Evolutionary conservation across 1,140 invertebrate species (phyloP).

Genomic region (Cydia splendana): DNA sequence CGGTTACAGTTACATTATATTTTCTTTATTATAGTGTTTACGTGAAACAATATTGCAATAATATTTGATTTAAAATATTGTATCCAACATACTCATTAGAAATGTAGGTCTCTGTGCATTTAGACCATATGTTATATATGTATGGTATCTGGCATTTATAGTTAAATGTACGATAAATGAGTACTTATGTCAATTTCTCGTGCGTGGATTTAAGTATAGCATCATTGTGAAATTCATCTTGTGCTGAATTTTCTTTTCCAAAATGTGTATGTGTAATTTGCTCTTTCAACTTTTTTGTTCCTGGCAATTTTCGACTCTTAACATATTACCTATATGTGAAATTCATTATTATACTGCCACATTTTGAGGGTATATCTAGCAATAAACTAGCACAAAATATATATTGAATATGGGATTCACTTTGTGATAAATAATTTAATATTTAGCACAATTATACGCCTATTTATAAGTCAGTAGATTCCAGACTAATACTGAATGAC

Average conservation of each 20-base stretch:
- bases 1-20: neutral
- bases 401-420: neutral
- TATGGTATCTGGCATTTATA: slow-evolving; percentile 14
- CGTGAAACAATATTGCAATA: neutral
- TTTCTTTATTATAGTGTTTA: neutral
- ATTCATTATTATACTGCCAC: neutral
- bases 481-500: slow-evolving; percentile 14
- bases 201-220: neutral
- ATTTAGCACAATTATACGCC: slow-evolving; percentile 3
- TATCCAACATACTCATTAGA: neutral
- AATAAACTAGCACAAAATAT: slow-evolving; percentile 26
- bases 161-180: neutral
- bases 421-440: slow-evolving; percentile 9
- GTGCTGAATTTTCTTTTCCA: neutral
- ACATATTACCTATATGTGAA: neutral
- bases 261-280: neutral
- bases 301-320: neutral
- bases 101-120: neutral
- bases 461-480: slow-evolving; percentile 20
- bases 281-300: neutral
- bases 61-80: neutral
- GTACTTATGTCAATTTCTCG: neutral
- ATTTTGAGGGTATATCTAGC: slow-evolving; percentile 2
- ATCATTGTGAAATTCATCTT: neutral
- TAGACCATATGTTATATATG: neutral